Conservation (phyloP, 1,140 invertebrate species). For the Drosophila subobscura region DNA sequence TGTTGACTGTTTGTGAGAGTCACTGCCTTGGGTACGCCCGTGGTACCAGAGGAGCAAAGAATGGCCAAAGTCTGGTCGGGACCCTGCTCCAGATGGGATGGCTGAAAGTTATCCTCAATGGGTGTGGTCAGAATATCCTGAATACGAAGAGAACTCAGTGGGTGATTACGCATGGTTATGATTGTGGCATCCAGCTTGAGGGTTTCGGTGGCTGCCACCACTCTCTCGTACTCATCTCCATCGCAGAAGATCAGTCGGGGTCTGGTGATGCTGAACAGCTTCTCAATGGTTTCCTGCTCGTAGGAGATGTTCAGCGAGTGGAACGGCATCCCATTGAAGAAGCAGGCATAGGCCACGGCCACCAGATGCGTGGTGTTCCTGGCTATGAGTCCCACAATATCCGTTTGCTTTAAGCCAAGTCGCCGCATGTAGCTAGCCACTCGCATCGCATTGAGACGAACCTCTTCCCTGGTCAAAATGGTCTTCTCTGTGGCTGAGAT, state of each 20-base stretch:
- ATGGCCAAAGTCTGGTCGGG: slow-evolving; percentile 74
- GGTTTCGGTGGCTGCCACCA: slow-evolving; percentile 25
- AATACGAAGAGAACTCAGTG: slow-evolving; percentile 17
- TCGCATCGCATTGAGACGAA: slow-evolving; percentile 26
- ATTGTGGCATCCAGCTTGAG: slow-evolving; percentile 28
- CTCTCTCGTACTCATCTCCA: slow-evolving; percentile 41
- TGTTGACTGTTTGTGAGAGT: slow-evolving; percentile 86
- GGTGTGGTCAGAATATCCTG: slow-evolving; percentile 39
- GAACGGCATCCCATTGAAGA: slow-evolving; percentile 57
- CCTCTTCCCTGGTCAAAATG: slow-evolving; percentile 15
- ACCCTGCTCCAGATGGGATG: slow-evolving; percentile 35
- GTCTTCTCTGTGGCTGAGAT: slow-evolving; percentile 39
- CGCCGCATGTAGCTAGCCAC: slow-evolving; percentile 18
- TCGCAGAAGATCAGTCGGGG: slow-evolving; percentile 53
- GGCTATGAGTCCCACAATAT: slow-evolving; percentile 53
- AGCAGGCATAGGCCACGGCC: slow-evolving; percentile 55
- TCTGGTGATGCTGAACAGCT: slow-evolving; percentile 36
- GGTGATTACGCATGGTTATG: slow-evolving; percentile 48
- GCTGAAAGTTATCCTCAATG: slow-evolving; percentile 28
- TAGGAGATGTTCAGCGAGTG: slow-evolving; percentile 24
- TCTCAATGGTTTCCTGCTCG: slow-evolving; percentile 12
- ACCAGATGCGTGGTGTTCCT: slow-evolving; percentile 47
- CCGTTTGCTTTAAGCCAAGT: slow-evolving; percentile 17
- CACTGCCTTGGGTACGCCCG: slow-evolving; percentile 90
- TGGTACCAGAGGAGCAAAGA: slow-evolving; percentile 88